Base-by-base conservation (phyloP, 2,113 vertebrate genomes). In the Elachura formosa region DNA sequence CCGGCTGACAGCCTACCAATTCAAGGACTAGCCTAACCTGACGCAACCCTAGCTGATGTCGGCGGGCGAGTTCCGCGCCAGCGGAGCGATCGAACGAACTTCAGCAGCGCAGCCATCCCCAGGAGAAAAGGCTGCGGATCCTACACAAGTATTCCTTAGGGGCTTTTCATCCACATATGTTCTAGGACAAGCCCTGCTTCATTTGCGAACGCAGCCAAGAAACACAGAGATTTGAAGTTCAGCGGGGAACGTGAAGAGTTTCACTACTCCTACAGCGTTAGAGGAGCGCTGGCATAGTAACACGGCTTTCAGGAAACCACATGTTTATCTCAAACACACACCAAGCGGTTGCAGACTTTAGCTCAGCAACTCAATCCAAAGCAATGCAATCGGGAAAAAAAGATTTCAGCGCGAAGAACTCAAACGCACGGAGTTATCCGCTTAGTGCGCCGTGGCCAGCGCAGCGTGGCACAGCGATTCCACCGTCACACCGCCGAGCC, bases 281-380 rank as follows among this genome's bases (percentile, higher is more conserved):
- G 73, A 40, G 38, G 21, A 82, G 38, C 45, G 79, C 68, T 88
- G 76, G 91, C 74, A 41, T 15, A 94, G 73, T 84, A 92, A 82
- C 48, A 21, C 3, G 25, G 84, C 82, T 96, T 95, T 95, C 90
- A 96, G 94, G 95, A 97, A 97, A 97, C 95, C 96, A 59, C 96
- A 96, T 33, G 87, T 92, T 96, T 96, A 96, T 97, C 95, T 93
- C 84, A 34, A 75, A 84, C 54, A 64, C 3, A 46, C 94, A 91
- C 51, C 75, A 71, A 36, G 79, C 72, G 55, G 68, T 28, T 84
- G 61, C 87, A 84, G 68, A 38, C 66, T 67, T 86, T 86, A 26
- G 48, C 85, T 75, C 77, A 20, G 81, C 20, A 87, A 69, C 81
- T 41, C 74, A 69, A 66, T 48, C 81, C 21, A 43, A 83, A 64